A percentile compares a stretch with the other conserved stretches of the same genome.
phyloP scores from a whole-genome alignment of 2,797 vertebrate genomes.

The Coregonus sp. region DNA sequence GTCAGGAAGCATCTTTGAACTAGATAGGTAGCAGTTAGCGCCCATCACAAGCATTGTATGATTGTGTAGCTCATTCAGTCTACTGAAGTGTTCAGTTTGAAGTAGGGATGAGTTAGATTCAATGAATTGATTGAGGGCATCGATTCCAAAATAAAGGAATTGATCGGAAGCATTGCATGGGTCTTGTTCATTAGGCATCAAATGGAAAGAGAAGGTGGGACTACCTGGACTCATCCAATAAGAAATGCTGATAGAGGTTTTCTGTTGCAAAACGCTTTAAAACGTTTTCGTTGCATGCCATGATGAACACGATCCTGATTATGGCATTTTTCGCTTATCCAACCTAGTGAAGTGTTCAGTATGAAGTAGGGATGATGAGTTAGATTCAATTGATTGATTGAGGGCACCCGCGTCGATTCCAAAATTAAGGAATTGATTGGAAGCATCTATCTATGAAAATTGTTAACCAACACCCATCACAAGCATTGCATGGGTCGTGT shows the following conservation, averaged over 20 bases:
- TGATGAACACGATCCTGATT: constrained; percentile 37
- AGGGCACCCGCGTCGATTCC: background rate
- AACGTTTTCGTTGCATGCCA: constrained; percentile 21
- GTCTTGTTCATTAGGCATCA: background rate
- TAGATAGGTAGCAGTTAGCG: background rate
- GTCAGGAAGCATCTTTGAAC: background rate
- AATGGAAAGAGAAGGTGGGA: background rate
- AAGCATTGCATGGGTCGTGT: constrained; percentile 11
- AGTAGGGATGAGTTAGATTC: background rate
- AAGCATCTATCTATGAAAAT: background rate
- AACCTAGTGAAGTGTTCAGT: background rate
- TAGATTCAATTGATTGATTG: background rate
- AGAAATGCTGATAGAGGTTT: too few species aligned
- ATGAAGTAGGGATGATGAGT: background rate
- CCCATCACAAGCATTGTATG: background rate
- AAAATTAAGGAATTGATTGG: background rate
- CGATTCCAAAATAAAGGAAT: background rate
- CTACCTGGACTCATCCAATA: background rate
- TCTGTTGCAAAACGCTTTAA: too few species aligned
- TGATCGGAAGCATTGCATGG: constrained; percentile 17
- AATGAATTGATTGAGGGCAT: background rate
- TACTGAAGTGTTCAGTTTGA: background rate
- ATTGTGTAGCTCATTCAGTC: background rate
- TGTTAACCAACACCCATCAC: constrained; percentile 20
- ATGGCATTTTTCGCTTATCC: background rate